Base-by-base conservation (phyloP, 2,888 invertebrate genomes). In the Phyllotreta cruciferae region DNA sequence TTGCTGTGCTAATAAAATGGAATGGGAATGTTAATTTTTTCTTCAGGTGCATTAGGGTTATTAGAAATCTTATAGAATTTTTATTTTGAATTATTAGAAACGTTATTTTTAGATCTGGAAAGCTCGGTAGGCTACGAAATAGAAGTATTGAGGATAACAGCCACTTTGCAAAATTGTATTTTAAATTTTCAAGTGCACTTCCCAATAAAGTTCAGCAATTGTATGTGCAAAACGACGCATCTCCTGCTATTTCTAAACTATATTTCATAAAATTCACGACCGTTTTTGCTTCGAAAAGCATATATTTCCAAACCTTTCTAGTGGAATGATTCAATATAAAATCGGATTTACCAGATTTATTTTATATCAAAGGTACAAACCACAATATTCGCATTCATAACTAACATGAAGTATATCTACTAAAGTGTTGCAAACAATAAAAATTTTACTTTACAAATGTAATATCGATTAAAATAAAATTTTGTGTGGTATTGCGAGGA, bases 181-280 rank as follows among this genome's bases (percentile, higher is more conserved):
- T 64, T 57, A 64, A 64, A 64, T 44, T 64, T 64, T 64, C 55
- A 60, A 60, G 50, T 54, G 45, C 52, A 60, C 54, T 60, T 61
- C 58, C 47, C 62, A 60, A 62, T 67, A 64, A 56, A 62, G 64
- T 61, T 64, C 38, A 47, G 61, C 53, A 45, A 67, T 52, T 49
- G 62, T 14, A 62, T 65, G 63, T 44, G 55, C 57, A 63, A 55
- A 53, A 49, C 62, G 57, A 60, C 56, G 56, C 65, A 57, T 62
- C 50, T 49, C 54, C 44, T 50, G 60, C 54, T 45, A 47, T 65
- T 65, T 39, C 56, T 52, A 55, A 45, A 49, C 50, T 54, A 64
- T 66, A 66, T 64, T 64, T 64, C 66, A 68, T 60, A 66, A 60
- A 67, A 60, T 66, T 56, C 54, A 24, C 56, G 67, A 63, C 66